These are phyloP conservation scores for Solenopsis invicta DNA, from an alignment of 1,140 invertebrate species.

Conservation along the genomic window DNA sequence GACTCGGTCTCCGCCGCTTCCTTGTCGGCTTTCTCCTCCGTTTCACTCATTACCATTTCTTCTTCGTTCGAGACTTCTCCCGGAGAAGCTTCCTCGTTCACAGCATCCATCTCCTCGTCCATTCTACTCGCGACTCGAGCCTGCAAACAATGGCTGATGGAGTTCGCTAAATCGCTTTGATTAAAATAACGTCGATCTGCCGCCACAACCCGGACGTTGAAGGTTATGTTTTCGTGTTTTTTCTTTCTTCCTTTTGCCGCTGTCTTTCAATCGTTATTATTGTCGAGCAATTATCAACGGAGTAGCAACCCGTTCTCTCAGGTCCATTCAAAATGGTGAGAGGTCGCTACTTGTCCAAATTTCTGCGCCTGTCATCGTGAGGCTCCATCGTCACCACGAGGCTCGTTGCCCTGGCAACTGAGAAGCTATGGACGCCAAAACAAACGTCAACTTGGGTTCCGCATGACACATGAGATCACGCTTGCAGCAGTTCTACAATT, in stretches of 20 bases:
- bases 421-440: constrained; percentile 20
- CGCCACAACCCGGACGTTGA: not conserved
- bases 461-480: not conserved
- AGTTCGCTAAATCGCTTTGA: not conserved
- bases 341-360: not conserved
- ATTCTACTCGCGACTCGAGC: constrained; percentile 41
- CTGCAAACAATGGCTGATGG: not conserved
- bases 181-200: not conserved
- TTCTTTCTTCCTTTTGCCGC: not conserved
- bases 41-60: constrained; percentile 71
- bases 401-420: constrained; percentile 35
- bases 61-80: constrained; percentile 41
- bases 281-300: not conserved
- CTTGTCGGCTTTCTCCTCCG: constrained; percentile 62
- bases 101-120: constrained; percentile 75
- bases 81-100: constrained; percentile 63
- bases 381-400: too few relatives aligned
- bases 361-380: not conserved
- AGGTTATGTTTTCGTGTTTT: constrained; percentile 15
- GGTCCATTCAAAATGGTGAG: not conserved
- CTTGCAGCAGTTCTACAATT: not conserved
- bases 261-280: not conserved
- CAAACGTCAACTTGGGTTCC: not conserved
- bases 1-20: constrained; percentile 43
- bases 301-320: too few relatives aligned